Base-by-base conservation (phyloP, 2,113 vertebrate species). In the Apodemus speciosus region DNA sequence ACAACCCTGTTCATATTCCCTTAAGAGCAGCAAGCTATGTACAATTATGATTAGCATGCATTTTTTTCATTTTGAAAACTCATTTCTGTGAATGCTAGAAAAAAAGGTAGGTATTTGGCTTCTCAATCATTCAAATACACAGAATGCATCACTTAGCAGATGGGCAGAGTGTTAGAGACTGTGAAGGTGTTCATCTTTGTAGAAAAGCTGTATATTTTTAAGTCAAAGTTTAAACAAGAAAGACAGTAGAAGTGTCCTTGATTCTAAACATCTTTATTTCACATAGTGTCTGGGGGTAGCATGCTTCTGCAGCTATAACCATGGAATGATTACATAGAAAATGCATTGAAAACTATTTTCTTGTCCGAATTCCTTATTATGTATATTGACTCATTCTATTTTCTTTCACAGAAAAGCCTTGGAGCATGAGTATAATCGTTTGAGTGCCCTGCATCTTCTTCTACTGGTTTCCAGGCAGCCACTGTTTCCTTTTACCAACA, bases 361-460 rank as follows among this genome's bases (percentile, higher is more conserved):
- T 58, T 80, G 15, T 30, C 15, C 69, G 18, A 62, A n/a, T 93
- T 43, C 68, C 94, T 94, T 92, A 58, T 93, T 91, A 77, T 69
- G 62, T 30, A 10, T 76, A 76, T 73, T 94, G 84, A 73, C 53
- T 79, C 95, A 84, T 80, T 90, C 77, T 90, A 83, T 80, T 0
- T 90, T 56, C 93, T 94, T 94, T 75, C 88, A 87, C 93, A 46
- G n/a, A 77, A 58, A 89, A 88, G 38, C 46, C 64, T 86, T 79
- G 20, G 86, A 94, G 51, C 46, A 68, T 32, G 73, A 86, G 13
- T 75, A 18, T 91, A 66, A 95, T 96, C 49, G 83, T 32, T 81
- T 23, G 60, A 95, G 96, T 93, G 49, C 40, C 51, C 38, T 90
- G 18, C 95, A 81, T 92, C 23, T 43, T 96, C 58, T 87, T 87